A percentile compares a stretch with the other conserved stretches of the same genome.
Conservation (phyloP, 2,888 invertebrate genomes). For the Philonicus albiceps region DNA sequence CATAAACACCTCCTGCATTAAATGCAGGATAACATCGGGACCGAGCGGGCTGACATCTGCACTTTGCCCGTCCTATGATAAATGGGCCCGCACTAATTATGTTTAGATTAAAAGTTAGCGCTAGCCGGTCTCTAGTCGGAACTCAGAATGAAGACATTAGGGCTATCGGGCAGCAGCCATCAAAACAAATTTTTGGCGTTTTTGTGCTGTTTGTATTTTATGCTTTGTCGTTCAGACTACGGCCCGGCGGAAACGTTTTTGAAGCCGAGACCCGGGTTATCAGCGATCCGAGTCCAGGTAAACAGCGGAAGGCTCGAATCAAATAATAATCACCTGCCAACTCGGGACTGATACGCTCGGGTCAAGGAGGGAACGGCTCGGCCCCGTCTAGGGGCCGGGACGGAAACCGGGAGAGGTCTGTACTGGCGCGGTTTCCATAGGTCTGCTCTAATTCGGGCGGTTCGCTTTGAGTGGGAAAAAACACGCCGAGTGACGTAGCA, state of each 20-base stretch:
- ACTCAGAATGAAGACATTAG: constrained; percentile 31
- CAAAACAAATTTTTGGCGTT: constrained; percentile 45
- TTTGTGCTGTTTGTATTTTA: constrained; percentile 14
- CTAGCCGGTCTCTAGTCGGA: background rate
- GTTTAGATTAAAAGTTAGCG: constrained; percentile 47
- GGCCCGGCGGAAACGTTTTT: background rate
- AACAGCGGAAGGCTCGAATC: constrained; percentile 39
- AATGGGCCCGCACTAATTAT: constrained; percentile 47
- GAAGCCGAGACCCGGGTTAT: background rate
- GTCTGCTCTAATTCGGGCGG: background rate
- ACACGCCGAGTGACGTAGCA: background rate
- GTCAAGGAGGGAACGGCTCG: background rate
- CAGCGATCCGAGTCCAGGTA: background rate
- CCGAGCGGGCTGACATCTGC: constrained; percentile 40
- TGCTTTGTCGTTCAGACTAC: background rate
- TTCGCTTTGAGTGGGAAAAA: background rate
- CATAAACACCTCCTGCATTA: constrained; percentile 61
- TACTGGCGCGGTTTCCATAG: background rate
- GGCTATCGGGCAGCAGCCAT: constrained; percentile 16
- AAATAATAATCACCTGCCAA: constrained; percentile 48
- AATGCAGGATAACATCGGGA: background rate
- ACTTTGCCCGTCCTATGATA: constrained; percentile 39
- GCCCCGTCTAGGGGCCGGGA: background rate
- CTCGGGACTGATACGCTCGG: constrained; percentile 41
- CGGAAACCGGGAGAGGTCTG: background rate